A percentile compares a stretch with the other conserved stretches of the same genome.
Conservation (phyloP, 2,113 vertebrate genomes). For the Marmota flaviventris region DNA sequence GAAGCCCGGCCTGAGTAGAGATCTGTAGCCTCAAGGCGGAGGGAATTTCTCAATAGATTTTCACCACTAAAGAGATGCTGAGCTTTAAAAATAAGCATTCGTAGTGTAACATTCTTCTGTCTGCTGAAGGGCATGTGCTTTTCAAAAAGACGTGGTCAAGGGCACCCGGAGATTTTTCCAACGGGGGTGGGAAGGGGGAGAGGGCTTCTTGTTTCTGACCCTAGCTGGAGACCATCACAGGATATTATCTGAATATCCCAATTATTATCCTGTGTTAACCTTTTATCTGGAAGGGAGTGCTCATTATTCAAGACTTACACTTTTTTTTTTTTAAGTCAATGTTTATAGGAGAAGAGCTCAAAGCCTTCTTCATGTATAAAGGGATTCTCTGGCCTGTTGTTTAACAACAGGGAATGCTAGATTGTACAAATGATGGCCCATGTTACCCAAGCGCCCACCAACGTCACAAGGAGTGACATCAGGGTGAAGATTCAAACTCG, state of each 20-base stretch:
- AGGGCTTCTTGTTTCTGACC: background rate
- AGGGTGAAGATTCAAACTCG: background rate
- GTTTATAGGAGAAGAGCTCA: background rate
- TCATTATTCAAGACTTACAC: background rate
- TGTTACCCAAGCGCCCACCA: background rate
- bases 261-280: background rate
- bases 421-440: background rate
- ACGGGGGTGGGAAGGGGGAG: background rate
- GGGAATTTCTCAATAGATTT: constrained; percentile 80
- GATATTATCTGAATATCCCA: background rate
- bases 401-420: background rate
- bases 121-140: constrained; percentile 60
- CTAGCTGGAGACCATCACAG: background rate
- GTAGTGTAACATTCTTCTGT: constrained; percentile 68
- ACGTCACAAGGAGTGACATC: background rate
- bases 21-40: constrained; percentile 64
- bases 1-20: constrained; percentile 67
- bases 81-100: constrained; percentile 74
- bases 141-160: constrained; percentile 29
- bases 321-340: background rate
- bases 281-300: constrained; percentile 12
- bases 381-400: background rate
- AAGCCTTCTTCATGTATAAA: background rate
- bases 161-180: constrained; percentile 24
- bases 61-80: constrained; percentile 74